Conservation (phyloP, 2,888 invertebrate genomes). For the Thysanoteuthis rhombus region DNA sequence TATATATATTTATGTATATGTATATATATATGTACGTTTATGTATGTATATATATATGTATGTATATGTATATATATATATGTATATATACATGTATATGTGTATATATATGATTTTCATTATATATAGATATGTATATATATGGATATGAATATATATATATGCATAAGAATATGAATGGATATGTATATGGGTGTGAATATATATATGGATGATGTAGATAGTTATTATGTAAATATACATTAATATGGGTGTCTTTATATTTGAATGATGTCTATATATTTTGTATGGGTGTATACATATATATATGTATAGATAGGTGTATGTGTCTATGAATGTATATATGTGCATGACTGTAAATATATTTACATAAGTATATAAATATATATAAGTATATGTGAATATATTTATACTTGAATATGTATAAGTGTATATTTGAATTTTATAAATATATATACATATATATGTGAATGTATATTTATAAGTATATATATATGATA, state of each 20-base stretch:
- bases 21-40: background rate
- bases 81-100: background rate
- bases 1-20: background rate
- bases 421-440: background rate
- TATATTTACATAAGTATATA: background rate
- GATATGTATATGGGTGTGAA: background rate
- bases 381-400: background rate
- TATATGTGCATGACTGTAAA: background rate
- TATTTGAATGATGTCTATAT: background rate
- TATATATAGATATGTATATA: background rate
- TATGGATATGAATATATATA: background rate
- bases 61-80: background rate
- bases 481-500: background rate
- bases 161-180: background rate
- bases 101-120: background rate
- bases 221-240: background rate
- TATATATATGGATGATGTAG: background rate
- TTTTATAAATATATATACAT: background rate
- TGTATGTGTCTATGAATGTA: background rate
- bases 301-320: background rate
- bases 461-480: background rate
- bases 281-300: background rate
- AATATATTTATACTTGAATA: background rate
- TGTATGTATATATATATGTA: background rate
- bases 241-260: background rate